A percentile compares a stretch with the other conserved stretches of the same genome.
phyloP scores from a whole-genome alignment of 2,113 vertebrate genomes.

The Nyctereutes procyonoides region DNA sequence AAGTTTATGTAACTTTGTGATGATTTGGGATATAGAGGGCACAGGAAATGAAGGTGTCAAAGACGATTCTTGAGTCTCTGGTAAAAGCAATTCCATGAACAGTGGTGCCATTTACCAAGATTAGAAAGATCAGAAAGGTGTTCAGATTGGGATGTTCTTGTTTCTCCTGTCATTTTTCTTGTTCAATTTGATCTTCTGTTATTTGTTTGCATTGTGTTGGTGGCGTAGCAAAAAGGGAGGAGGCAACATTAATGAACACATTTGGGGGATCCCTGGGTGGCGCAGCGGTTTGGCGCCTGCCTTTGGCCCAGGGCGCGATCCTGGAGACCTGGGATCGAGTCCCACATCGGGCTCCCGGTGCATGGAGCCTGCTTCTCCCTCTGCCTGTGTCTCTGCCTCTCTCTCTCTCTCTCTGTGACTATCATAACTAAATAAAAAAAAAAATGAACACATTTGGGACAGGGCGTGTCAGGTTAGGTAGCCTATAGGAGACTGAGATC shows the following conservation, averaged over 20 bases:
- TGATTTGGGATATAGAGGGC: neutral
- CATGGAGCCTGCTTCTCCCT: too few relatives aligned
- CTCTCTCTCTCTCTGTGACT: too few relatives aligned
- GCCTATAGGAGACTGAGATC: neutral
- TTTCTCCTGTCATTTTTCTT: neutral
- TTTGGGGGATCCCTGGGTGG: too few relatives aligned
- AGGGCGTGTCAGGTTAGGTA: neutral
- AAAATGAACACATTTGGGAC: neutral
- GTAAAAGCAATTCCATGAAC: neutral
- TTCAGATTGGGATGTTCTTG: neutral
- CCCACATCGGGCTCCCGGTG: too few relatives aligned
- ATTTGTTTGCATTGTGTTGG: neutral
- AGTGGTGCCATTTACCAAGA: neutral
- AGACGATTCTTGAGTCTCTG: neutral
- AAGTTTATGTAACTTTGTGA: neutral
- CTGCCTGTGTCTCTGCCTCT: too few relatives aligned
- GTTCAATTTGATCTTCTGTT: neutral
- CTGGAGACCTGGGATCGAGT: too few relatives aligned
- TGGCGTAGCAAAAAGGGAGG: neutral
- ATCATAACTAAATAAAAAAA: too few relatives aligned
- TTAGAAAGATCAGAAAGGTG: neutral
- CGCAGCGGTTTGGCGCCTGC: too few relatives aligned
- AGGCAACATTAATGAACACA: neutral
- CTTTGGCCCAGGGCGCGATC: too few relatives aligned
- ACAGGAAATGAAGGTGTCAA: neutral